phyloP scores from a whole-genome alignment of 2,888 invertebrate species.

The Philopedon plagiatum region DNA sequence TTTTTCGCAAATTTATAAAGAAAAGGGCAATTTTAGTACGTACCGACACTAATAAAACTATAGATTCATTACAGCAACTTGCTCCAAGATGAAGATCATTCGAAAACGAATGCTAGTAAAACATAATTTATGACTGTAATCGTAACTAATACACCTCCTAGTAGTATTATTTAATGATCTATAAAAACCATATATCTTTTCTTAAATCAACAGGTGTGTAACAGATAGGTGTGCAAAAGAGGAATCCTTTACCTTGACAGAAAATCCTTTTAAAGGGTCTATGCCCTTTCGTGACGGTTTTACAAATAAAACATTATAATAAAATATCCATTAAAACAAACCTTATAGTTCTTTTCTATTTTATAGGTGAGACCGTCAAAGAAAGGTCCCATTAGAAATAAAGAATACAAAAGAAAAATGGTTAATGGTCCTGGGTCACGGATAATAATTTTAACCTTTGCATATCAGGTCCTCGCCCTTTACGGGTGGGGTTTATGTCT shows the following conservation, averaged over 20 bases:
- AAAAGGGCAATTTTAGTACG: no score
- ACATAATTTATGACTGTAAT: no score
- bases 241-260: neutral
- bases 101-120: no score
- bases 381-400: neutral
- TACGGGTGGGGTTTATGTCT: constrained; percentile 27
- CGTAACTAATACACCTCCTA: no score
- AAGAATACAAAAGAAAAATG: neutral
- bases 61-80: no score
- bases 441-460: neutral
- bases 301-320: neutral
- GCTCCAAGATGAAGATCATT: no score
- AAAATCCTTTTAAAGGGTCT: constrained; percentile 8
- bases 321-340: neutral
- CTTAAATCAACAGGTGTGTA: constrained; percentile 14
- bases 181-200: constrained; percentile 1
- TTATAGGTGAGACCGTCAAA: neutral
- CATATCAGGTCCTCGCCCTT: constrained; percentile 19
- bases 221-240: constrained; percentile 7
- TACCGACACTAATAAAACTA: no score
- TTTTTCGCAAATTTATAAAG: no score
- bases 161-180: no score
- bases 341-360: neutral
- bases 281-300: neutral
- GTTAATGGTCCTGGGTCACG: neutral